Base-by-base conservation (phyloP, 1,140 invertebrate genomes). In the Drosophila sulfurigaster region DNA sequence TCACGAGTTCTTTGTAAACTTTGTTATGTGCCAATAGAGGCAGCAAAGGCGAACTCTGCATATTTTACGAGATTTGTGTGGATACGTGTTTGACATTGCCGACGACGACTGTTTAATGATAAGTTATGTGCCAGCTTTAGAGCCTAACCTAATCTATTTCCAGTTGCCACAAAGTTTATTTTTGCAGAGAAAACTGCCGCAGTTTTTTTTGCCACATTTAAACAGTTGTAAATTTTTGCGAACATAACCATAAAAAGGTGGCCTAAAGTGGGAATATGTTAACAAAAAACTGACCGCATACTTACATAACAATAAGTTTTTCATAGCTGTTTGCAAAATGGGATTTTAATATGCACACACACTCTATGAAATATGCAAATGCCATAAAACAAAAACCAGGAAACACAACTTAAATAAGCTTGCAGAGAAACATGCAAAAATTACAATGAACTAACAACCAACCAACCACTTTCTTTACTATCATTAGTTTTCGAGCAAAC, bases 281-380 rank as follows among this genome's bases (percentile, higher is more conserved):
- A 38, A 51, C 48, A 54, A 43, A 30, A 75, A 70, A 52, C 48
- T 74, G 65, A 62, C 71, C 52, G 54, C 69, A 41, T 30, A 60
- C 68, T 75, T 58, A 43, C 58, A 59, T 16, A 77, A 62, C 54
- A 67, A 77, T 72, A 67, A 68, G 64, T 71, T 71, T 71, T 57
- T 71, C 56, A 65, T 54, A 15, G 56, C 71, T 30, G 20, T 62
- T 15, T 56, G 30, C 65, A 3, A 73, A 68, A 70, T 75, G 67
- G 43, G 35, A 49, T 69, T 75, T 75, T 69, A 75, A 63, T 75
- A 75, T 75, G 72, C 66, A 68, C 32, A 56, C 56, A 65, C 16
- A 46, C 13, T 60, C 45, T 32, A 65, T 70, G 60, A 75, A 60
- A 67, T 63, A 70, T 74, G 72, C 72, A 75, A 75, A 75, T 69